Evolutionary conservation across 64 coral and sea anemone genomes (phyloP), one percentile per base, ranked within the genome.

Genomic region (Pocillopora damicornis): DNA sequence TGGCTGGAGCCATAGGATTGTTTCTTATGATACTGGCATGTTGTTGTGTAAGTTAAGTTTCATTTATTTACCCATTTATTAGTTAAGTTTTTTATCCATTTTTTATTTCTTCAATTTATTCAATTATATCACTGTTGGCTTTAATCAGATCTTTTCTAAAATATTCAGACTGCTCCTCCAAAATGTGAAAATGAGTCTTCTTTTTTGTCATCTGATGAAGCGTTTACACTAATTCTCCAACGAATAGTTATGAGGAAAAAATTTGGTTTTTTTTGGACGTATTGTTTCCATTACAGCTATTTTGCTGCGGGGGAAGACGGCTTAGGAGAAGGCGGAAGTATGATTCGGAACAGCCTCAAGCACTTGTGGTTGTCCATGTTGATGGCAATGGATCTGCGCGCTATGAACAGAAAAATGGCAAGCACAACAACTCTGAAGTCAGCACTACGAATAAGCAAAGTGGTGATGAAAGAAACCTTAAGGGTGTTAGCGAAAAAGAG

Each of bases 31-130:
- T 92, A 8, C 18, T 92, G 60, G 83, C 90, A 61, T 92, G 90
- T 60, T 92, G 90, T 20, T 92, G 90, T 77, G 90, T 92, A 74
- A 92, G 90, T 92, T 36, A 73, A 23, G 18, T 25, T 60, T 68
- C 6, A 79, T 9, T 2, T 45, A 51, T 17, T 79, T 51, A 51
- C 42, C 42, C 7, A 51, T 51, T 51, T 7, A 51, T 51, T 51
- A 51, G 42, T 51, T 51, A 4, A 51, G 42, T 51, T 51, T 7
- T 51, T 51, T 51, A 51, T 51, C 42, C 7, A 51, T 51, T 51
- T 51, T 4, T 51, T 51, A 4, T 51, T 51, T 51, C 42, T 4
- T 51, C 42, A 4, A 51, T 51, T 0, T 51, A 51, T 7, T 51
- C 42, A 51, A 51, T 51, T 51, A 51, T 51, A 51, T 7, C 7